Evolutionary conservation across 2,113 vertebrate genomes (phyloP).

Genomic region (Vombatus ursinus): DNA sequence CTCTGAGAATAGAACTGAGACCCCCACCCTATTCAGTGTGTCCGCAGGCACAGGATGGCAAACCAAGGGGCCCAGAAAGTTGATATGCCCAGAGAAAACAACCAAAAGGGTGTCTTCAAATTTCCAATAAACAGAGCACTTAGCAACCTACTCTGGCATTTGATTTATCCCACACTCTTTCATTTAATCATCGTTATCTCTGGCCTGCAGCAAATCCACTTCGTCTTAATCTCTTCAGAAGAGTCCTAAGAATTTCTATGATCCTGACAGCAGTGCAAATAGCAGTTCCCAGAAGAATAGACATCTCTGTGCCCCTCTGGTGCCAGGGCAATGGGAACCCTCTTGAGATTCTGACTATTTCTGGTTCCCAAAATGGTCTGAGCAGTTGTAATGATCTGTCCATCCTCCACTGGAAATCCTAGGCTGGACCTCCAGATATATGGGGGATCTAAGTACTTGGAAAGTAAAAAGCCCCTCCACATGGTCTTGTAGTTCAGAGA

Average conservation of each 20-base stretch:
- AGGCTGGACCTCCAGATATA: not conserved
- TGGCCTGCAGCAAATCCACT: not conserved
- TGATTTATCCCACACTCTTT: not conserved
- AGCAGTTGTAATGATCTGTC: not conserved
- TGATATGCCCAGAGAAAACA: not conserved
- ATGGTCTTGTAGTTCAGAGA: not conserved
- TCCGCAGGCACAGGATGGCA: not conserved
- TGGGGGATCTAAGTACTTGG: not conserved
- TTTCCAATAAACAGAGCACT: not conserved
- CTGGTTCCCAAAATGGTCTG: not conserved
- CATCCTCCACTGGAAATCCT: not conserved
- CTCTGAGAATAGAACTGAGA: not conserved
- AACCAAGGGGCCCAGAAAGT: not conserved
- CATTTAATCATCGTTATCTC: not conserved
- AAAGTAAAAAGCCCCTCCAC: not conserved
- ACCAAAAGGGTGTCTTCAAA: not conserved
- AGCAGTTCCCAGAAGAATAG: not conserved
- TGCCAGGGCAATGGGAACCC: not conserved
- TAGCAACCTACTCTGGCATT: not conserved
- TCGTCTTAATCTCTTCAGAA: not conserved
- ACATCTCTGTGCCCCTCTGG: not conserved
- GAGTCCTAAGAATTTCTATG: not conserved
- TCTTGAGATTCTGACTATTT: not conserved
- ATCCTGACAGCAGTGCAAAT: not conserved
- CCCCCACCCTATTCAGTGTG: not conserved